These are phyloP conservation scores for Sebastolobus alascanus DNA, from an alignment of 2,797 vertebrate species.

Conservation along the genomic window DNA sequence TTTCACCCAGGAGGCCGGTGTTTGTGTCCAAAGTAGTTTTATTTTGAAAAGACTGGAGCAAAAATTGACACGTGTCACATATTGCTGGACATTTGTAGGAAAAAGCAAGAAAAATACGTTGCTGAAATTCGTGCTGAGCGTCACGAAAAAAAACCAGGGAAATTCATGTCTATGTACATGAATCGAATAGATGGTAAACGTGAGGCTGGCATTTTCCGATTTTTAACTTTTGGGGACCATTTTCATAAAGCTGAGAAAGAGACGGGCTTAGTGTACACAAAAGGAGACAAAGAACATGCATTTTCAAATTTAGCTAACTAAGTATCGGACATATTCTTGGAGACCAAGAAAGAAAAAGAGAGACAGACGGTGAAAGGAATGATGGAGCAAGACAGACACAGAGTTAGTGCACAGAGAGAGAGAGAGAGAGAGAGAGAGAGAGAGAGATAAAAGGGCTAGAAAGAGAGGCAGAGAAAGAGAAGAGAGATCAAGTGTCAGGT, in stretches of 20 bases:
- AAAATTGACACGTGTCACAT: too few species aligned
- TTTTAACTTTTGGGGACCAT: neutral
- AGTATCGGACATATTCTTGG: neutral
- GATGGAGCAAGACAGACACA: conserved; percentile 65
- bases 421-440: conserved; percentile 38
- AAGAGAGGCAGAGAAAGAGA: conserved; percentile 68
- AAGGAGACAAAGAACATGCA: neutral
- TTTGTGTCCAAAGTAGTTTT: too few species aligned
- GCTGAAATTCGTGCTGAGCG: too few species aligned
- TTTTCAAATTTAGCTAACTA: neutral
- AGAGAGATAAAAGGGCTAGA: conserved; percentile 74
- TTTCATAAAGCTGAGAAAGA: neutral
- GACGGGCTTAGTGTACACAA: neutral
- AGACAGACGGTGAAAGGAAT: conserved; percentile 60
- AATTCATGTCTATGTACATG: too few species aligned
- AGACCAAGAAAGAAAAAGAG: neutral
- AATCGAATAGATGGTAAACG: neutral
- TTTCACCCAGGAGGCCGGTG: too few species aligned
- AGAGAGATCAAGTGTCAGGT: conserved; percentile 82
- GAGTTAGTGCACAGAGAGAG: conserved; percentile 39
- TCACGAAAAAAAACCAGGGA: too few species aligned
- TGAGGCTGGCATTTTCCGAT: neutral
- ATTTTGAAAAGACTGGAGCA: too few species aligned
- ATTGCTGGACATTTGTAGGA: too few species aligned
- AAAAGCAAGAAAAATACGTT: too few species aligned